Percentiles rank a stretch among this genome's conserved stretches.
Conservation (phyloP, 2,797 vertebrate genomes). For the Catharus ustulatus region DNA sequence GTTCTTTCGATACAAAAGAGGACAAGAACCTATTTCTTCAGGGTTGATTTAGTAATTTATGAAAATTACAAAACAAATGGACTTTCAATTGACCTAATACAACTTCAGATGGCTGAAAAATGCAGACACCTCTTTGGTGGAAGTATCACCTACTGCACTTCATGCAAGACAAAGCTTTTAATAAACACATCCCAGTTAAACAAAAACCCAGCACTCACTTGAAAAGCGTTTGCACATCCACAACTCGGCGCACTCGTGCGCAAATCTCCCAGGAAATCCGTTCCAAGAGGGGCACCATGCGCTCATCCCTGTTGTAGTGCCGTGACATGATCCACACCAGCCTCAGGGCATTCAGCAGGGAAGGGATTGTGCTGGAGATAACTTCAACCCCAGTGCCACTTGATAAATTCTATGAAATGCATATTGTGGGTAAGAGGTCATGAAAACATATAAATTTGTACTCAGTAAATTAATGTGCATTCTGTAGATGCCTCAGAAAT, state of each 20-base stretch:
- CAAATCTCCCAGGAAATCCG: conserved; percentile 91
- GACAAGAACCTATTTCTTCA: not conserved
- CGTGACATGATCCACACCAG: conserved; percentile 91
- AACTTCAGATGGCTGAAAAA: not conserved
- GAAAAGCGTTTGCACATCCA: conserved; percentile 84
- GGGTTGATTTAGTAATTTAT: not conserved
- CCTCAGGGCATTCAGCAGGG: conserved; percentile 86
- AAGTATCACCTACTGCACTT: not conserved
- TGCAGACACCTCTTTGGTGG: not conserved
- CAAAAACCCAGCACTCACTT: conserved; percentile 74
- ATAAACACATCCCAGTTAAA: not conserved
- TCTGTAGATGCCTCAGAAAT: not conserved
- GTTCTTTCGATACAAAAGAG: not conserved
- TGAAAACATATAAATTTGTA: not conserved
- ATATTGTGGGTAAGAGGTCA: not conserved
- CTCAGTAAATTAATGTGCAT: not conserved
- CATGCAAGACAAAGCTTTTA: not conserved
- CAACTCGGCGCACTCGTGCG: conserved; percentile 76
- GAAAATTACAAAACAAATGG: not conserved
- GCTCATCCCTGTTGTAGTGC: conserved; percentile 88
- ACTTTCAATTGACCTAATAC: not conserved
- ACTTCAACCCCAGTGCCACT: conserved; percentile 78
- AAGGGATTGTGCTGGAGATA: conserved; percentile 83
- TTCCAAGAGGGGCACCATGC: conserved; percentile 90
- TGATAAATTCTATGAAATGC: conserved; percentile 81